These are phyloP conservation scores for Stratiolaelaps scimitus DNA, from an alignment of 1,140 invertebrate species.

Conservation along the genomic window DNA sequence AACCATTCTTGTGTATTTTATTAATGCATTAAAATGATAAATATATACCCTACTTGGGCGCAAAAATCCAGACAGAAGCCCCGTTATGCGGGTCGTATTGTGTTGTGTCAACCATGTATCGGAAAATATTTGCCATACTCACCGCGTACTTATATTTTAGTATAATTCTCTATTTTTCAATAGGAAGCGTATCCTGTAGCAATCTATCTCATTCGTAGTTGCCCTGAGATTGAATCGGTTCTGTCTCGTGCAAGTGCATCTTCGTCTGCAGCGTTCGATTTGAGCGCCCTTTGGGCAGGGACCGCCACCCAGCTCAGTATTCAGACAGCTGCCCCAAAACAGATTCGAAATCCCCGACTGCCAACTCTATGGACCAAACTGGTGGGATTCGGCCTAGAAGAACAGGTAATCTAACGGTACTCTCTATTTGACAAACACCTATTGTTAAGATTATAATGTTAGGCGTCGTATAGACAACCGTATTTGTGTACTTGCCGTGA, in stretches of 20 bases:
- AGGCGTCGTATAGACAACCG: too few relatives aligned
- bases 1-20: too few relatives aligned
- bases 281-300: background rate
- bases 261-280: slow-evolving; percentile 8
- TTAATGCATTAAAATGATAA: too few relatives aligned
- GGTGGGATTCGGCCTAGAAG: slow-evolving; percentile 58
- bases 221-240: background rate
- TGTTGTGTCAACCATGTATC: background rate
- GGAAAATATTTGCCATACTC: background rate
- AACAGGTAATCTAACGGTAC: slow-evolving; percentile 45
- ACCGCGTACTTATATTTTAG: background rate
- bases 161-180: background rate
- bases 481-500: too few relatives aligned
- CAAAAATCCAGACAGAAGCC: too few relatives aligned
- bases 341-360: slow-evolving; percentile 15
- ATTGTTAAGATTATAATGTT: too few relatives aligned
- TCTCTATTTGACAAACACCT: too few relatives aligned
- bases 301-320: slow-evolving; percentile 12
- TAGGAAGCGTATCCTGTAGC: background rate
- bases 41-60: too few relatives aligned
- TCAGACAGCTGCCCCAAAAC: background rate
- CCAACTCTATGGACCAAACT: slow-evolving; percentile 58
- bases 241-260: background rate
- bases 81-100: too few relatives aligned
- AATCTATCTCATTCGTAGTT: background rate